Evolutionary conservation across 2,888 invertebrate genomes (phyloP).

Genomic region (Megamerina dolium): DNA sequence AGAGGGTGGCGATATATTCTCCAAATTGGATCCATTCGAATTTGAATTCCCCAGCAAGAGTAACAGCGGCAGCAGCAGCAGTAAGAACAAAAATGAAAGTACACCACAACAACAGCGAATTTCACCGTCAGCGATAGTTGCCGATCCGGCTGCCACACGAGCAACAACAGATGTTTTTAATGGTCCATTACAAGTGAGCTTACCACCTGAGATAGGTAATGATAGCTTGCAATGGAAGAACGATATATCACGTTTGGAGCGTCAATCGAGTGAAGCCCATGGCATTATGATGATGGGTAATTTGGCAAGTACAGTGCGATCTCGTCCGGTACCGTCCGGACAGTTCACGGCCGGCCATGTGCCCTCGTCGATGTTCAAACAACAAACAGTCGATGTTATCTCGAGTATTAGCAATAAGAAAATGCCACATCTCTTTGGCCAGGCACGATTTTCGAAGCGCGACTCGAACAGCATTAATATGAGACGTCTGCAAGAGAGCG

Average conservation of each 20-base stretch:
- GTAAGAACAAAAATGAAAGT: neutral
- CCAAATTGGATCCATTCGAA: constrained; percentile 48
- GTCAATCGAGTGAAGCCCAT: constrained; percentile 25
- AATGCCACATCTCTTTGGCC: constrained; percentile 50
- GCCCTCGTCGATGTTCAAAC: constrained; percentile 36
- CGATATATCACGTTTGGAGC: constrained; percentile 26
- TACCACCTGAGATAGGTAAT: constrained; percentile 58
- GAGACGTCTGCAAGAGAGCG: constrained; percentile 49
- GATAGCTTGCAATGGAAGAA: constrained; percentile 28
- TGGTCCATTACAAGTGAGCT: constrained; percentile 63
- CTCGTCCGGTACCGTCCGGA: constrained; percentile 28
- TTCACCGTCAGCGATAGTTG: constrained; percentile 7
- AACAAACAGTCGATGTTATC: constrained; percentile 50
- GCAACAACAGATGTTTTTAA: constrained; percentile 51
- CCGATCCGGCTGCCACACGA: constrained; percentile 1
- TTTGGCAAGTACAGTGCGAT: constrained; percentile 13
- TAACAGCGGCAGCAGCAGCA: too few species aligned
- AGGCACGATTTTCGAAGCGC: constrained; percentile 45
- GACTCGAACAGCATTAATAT: constrained; percentile 49
- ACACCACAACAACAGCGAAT: constrained; percentile 13
- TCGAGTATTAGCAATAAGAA: constrained; percentile 49
- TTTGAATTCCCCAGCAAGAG: constrained; percentile 37
- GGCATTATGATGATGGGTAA: constrained; percentile 9
- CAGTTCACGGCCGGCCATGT: constrained; percentile 3
- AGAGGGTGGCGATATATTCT: constrained; percentile 45